phyloP scores from a whole-genome alignment of 2,797 vertebrate species.

The Acomys russatus region DNA sequence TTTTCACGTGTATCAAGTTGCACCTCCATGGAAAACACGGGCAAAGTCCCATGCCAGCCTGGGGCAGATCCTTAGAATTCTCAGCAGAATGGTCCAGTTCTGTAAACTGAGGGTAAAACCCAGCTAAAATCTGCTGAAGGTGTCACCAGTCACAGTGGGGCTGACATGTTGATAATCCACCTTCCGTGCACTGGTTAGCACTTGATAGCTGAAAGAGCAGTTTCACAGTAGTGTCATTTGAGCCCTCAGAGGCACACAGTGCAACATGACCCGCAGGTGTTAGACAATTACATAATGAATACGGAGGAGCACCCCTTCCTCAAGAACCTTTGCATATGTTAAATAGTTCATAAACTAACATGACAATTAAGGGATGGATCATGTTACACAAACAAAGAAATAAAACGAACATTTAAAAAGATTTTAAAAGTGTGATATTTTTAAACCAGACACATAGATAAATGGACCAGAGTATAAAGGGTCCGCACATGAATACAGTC shows the following conservation, averaged over 20 bases:
- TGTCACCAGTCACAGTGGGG: background rate
- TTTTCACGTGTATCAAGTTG: conserved; percentile 66
- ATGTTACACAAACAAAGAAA: conserved; percentile 3
- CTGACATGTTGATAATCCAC: background rate
- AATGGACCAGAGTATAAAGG: background rate
- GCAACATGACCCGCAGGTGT: background rate
- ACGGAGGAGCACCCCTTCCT: background rate
- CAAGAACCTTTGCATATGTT: background rate
- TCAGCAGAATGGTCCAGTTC: conserved; percentile 40
- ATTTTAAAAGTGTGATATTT: background rate
- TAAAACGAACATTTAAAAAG: conserved; percentile 30
- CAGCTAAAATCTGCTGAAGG: conserved; percentile 1
- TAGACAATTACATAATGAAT: conserved; percentile 35
- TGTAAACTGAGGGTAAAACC: background rate
- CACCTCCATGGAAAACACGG: conserved; percentile 70
- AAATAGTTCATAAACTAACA: conserved; percentile 43
- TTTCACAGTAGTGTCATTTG: conserved; percentile 8
- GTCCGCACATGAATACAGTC: background rate
- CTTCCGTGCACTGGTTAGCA: background rate
- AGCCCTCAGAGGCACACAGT: conserved; percentile 40
- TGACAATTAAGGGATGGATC: background rate
- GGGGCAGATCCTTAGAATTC: conserved; percentile 47
- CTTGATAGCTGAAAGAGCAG: background rate
- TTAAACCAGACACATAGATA: background rate
- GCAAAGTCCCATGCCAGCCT: conserved; percentile 35